phyloP scores from a whole-genome alignment of 2,888 invertebrate species.

The Anorthoa munda region DNA sequence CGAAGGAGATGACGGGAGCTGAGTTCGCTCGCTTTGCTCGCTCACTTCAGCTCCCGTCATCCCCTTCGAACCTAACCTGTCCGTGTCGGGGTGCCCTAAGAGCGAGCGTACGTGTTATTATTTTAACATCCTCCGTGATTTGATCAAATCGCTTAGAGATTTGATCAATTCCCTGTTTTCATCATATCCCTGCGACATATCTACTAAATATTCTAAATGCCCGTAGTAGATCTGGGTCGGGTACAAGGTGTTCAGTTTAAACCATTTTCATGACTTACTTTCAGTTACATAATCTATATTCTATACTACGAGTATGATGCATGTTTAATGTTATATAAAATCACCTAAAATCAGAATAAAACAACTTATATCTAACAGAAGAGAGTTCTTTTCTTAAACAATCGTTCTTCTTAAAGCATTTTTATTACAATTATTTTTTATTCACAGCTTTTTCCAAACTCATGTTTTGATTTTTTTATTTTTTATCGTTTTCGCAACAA shows the following conservation, averaged over 20 bases:
- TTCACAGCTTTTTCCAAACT: background rate
- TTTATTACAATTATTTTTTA: background rate
- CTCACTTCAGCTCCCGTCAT: too few species aligned
- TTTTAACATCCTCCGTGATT: too few species aligned
- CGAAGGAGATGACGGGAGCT: too few species aligned
- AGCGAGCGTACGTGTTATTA: too few species aligned
- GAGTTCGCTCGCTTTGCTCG: too few species aligned
- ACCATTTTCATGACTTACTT: background rate
- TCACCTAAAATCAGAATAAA: too few species aligned
- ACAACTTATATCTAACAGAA: background rate
- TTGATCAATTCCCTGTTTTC: too few species aligned
- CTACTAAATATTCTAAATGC: background rate
- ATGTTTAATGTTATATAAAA: background rate
- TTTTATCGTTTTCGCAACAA: background rate
- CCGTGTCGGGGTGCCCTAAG: too few species aligned
- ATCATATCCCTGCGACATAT: too few species aligned
- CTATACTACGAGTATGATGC: background rate
- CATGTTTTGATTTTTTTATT: background rate
- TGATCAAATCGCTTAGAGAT: too few species aligned
- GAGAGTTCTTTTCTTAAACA: background rate
- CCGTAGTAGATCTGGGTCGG: background rate
- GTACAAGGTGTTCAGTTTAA: background rate
- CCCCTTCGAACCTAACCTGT: too few species aligned
- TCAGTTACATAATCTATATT: too few species aligned
- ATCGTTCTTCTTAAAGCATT: slow-evolving; percentile 3